phyloP scores from a whole-genome alignment of 1,140 invertebrate species.

The Drosophila carrolli region DNA sequence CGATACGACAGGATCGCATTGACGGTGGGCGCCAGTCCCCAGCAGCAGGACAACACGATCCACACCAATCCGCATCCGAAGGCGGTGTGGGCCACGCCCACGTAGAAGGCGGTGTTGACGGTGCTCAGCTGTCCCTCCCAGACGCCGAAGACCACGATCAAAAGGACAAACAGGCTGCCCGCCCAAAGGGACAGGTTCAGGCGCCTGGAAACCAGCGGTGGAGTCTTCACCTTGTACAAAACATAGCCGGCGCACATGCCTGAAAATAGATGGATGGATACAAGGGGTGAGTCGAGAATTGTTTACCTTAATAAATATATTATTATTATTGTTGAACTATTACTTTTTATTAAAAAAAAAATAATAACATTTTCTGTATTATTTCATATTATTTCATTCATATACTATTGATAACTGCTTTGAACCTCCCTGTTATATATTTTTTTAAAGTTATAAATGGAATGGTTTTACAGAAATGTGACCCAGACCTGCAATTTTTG shows the following conservation, averaged over 20 bases:
- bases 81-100: constrained; percentile 87
- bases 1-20: constrained; percentile 92
- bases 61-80: constrained; percentile 92
- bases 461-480: too few species aligned
- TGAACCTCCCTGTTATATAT: too few species aligned
- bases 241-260: constrained; percentile 91
- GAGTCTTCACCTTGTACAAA: constrained; percentile 89
- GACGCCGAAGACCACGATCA: constrained; percentile 91
- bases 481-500: too few species aligned
- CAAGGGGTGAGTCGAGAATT: neutral
- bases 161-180: constrained; percentile 86
- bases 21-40: constrained; percentile 90
- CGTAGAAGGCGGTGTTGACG: constrained; percentile 88
- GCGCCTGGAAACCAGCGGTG: constrained; percentile 87
- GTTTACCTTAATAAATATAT: neutral
- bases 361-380: too few species aligned
- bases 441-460: too few species aligned
- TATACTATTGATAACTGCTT: too few species aligned
- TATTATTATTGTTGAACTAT: too few species aligned
- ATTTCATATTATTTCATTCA: too few species aligned
- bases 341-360: too few species aligned
- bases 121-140: constrained; percentile 89
- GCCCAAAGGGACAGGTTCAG: constrained; percentile 87
- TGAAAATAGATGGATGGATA: constrained; percentile 46
- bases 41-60: constrained; percentile 92